Evolutionary conservation across 2,888 invertebrate genomes (phyloP).

Genomic region (Andricus quercusramuli): DNA sequence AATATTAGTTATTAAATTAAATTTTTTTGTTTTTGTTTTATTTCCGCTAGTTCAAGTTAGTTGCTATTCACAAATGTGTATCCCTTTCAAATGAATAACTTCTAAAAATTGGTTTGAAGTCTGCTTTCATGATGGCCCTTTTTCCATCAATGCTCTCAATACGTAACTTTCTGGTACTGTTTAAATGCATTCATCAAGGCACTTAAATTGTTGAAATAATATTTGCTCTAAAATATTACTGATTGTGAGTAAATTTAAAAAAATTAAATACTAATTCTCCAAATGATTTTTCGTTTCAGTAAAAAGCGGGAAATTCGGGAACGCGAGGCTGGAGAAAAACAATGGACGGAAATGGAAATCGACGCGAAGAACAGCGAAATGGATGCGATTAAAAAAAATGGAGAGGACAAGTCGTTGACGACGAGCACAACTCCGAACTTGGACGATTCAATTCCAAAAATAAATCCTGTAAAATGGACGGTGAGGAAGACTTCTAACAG

Average conservation of each 20-base stretch:
- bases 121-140: too few species aligned
- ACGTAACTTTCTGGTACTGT: too few species aligned
- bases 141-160: too few species aligned
- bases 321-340: slow-evolving; percentile 69
- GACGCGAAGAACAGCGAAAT: slow-evolving; percentile 69
- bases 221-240: background rate
- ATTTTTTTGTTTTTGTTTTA: too few species aligned
- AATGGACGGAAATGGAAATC: slow-evolving; percentile 74
- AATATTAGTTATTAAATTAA: too few species aligned
- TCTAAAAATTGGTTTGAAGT: too few species aligned
- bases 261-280: background rate
- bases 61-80: too few species aligned
- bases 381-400: slow-evolving; percentile 69
- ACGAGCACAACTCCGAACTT: slow-evolving; percentile 60
- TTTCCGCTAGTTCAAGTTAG: too few species aligned
- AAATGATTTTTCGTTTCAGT: slow-evolving; percentile 51
- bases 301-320: slow-evolving; percentile 74
- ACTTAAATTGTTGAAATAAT: background rate
- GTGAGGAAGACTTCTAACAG: slow-evolving; percentile 74
- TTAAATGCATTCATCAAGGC: too few species aligned
- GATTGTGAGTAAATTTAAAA: background rate
- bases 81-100: too few species aligned
- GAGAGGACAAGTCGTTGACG: slow-evolving; percentile 77
- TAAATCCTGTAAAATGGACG: slow-evolving; percentile 85
- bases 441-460: slow-evolving; percentile 78